These are phyloP conservation scores for Lepidurus apus DNA, from an alignment of 1,140 invertebrate species.

Conservation along the genomic window DNA sequence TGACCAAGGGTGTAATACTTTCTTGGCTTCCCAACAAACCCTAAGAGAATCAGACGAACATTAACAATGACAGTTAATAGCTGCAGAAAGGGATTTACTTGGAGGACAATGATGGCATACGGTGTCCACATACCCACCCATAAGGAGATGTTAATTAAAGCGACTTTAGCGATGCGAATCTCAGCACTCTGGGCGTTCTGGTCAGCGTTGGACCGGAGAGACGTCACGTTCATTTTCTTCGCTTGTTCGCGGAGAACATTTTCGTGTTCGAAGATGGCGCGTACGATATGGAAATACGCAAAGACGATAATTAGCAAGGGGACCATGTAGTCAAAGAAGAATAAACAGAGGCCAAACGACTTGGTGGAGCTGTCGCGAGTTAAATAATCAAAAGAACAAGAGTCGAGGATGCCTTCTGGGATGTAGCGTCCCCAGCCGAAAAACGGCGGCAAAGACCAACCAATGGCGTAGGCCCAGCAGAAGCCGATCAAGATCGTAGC, in stretches of 20 bases:
- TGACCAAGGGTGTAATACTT: conserved; percentile 60
- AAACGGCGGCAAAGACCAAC: conserved; percentile 65
- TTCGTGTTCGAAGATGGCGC: conserved; percentile 71
- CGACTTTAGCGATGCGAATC: conserved; percentile 75
- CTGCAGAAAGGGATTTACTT: conserved; percentile 61
- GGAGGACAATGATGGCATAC: conserved; percentile 61
- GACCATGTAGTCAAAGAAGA: conserved; percentile 62
- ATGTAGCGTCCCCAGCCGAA: conserved; percentile 80
- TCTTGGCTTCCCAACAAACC: conserved; percentile 39
- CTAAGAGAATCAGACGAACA: conserved; percentile 39
- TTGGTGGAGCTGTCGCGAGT: conserved; percentile 49
- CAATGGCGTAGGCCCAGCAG: conserved; percentile 61
- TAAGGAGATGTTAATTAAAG: conserved; percentile 70
- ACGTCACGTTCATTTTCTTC: conserved; percentile 79
- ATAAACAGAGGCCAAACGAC: conserved; percentile 65
- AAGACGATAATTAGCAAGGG: conserved; percentile 68
- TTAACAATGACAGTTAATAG: conserved; percentile 49
- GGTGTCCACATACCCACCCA: conserved; percentile 83
- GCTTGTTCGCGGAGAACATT: conserved; percentile 74
- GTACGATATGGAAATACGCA: conserved; percentile 71
- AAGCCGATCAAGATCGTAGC: conserved; percentile 61
- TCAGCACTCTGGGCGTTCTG: conserved; percentile 64
- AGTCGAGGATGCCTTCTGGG: conserved; percentile 80
- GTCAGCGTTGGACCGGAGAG: conserved; percentile 60
- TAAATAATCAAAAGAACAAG: conserved; percentile 78